Evolutionary conservation across 92 coral and sea anemone species (phyloP).

Genomic region (Actinernus sp.): DNA sequence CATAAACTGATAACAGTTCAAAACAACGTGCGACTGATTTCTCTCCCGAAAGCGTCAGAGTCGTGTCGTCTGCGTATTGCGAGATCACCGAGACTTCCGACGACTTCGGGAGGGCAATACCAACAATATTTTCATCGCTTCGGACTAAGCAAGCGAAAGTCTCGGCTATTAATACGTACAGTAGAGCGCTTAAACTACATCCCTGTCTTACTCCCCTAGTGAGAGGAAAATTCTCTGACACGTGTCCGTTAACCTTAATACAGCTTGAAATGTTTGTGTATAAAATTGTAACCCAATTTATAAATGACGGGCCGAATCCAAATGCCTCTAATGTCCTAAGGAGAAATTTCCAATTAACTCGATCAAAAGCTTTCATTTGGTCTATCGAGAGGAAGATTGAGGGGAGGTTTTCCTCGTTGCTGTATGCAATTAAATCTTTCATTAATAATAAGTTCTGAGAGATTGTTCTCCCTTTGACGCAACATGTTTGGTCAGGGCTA

Average conservation of each 20-base stretch:
- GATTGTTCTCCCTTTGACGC: conserved; percentile 3
- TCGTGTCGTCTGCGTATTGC: conserved; percentile 13
- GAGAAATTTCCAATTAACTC: conserved; percentile 2
- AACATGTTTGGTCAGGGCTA: conserved; percentile 2
- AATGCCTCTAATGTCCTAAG: conserved; percentile 5
- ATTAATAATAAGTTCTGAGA: neutral
- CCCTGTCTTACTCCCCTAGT: conserved; percentile 25
- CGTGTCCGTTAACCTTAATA: conserved; percentile 3
- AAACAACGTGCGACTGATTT: neutral
- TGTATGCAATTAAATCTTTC: conserved; percentile 1
- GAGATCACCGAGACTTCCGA: neutral
- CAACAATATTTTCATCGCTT: neutral
- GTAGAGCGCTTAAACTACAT: conserved; percentile 3
- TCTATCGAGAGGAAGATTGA: conserved; percentile 4
- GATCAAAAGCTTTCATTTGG: conserved; percentile 32
- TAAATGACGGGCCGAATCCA: conserved; percentile 37
- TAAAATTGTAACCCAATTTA: conserved; percentile 18
- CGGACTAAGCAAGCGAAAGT: conserved; percentile 14
- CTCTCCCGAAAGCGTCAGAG: neutral
- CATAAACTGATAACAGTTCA: neutral
- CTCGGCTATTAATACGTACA: conserved; percentile 8
- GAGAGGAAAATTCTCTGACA: neutral
- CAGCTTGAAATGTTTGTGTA: conserved; percentile 16
- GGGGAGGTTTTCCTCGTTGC: neutral
- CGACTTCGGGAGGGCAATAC: neutral